A percentile compares a stretch with the other conserved stretches of the same genome.
These are phyloP conservation scores for Anisognathus igniventris DNA, from an alignment of 2,797 vertebrate genomes.

Conservation along the genomic window DNA sequence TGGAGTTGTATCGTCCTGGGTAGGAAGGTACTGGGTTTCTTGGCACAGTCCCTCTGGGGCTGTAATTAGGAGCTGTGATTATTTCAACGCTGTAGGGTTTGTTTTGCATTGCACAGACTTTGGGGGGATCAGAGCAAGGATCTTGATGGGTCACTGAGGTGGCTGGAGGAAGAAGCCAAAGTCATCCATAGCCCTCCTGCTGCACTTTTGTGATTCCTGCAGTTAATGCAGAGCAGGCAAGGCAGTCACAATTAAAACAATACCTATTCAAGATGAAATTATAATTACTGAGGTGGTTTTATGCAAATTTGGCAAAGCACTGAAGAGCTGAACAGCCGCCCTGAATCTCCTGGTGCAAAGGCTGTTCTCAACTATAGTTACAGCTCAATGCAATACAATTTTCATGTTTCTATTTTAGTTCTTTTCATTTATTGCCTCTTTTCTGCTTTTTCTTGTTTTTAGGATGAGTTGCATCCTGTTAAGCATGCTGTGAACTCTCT, in stretches of 20 bases:
- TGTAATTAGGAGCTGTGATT: not conserved
- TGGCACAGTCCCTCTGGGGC: not conserved
- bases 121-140: not conserved
- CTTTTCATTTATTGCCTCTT: not conserved
- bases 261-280: not conserved
- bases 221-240: not conserved
- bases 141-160: not conserved
- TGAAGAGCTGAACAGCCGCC: not conserved
- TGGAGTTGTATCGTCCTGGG: fast-evolving
- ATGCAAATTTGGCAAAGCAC: not conserved
- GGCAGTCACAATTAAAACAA: not conserved
- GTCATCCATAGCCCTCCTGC: not conserved
- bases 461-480: not conserved
- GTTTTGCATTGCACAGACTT: not conserved
- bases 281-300: not conserved
- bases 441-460: not conserved
- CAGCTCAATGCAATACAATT: not conserved
- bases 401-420: not conserved
- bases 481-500: not conserved
- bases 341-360: not conserved
- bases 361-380: not conserved
- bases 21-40: not conserved
- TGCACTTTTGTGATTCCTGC: not conserved
- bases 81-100: not conserved
- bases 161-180: not conserved